Evolutionary conservation across 2,797 vertebrate genomes (phyloP).

Genomic region (Scomberomorus guttatus): DNA sequence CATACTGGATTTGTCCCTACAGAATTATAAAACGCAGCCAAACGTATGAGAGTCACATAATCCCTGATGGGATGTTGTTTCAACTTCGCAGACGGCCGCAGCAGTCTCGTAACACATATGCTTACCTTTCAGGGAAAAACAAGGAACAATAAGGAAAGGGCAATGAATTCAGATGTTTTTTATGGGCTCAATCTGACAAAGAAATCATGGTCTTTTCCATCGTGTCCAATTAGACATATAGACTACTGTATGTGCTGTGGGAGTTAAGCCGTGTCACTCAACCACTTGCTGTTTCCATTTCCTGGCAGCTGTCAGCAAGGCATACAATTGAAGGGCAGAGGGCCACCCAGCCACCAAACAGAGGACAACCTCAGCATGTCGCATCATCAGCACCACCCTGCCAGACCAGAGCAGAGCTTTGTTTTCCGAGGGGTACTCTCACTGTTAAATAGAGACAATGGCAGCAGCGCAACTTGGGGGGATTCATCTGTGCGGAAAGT

Average conservation of each 20-base stretch:
- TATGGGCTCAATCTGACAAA: constrained; percentile 60
- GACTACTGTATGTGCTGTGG: constrained; percentile 24
- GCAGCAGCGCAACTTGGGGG: constrained; percentile 45
- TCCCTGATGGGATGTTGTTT: constrained; percentile 51
- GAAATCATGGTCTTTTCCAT: constrained; percentile 59
- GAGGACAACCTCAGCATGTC: constrained; percentile 43
- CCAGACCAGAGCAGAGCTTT: constrained; percentile 39
- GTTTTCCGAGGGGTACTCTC: constrained; percentile 71
- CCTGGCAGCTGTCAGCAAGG: constrained; percentile 57
- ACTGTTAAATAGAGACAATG: constrained; percentile 72
- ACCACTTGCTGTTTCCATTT: constrained; percentile 66
- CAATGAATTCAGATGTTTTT: constrained; percentile 58
- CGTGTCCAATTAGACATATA: constrained; percentile 22
- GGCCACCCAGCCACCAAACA: constrained; percentile 42
- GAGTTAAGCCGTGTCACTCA: constrained; percentile 40
- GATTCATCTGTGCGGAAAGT: constrained; percentile 66
- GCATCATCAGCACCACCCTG: constrained; percentile 23
- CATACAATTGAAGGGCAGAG: constrained; percentile 45
- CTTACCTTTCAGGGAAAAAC: constrained; percentile 52
- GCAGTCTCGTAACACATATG: constrained; percentile 46
- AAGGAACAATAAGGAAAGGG: constrained; percentile 57
- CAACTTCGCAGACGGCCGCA: constrained; percentile 33
- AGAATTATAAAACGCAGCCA: constrained; percentile 46
- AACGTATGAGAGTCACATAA: constrained; percentile 36
- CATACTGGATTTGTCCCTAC: constrained; percentile 5